Percentiles rank a stretch among this genome's conserved stretches.
These are phyloP conservation scores for Atta texana DNA, from an alignment of 1,140 invertebrate genomes.

Conservation along the genomic window DNA sequence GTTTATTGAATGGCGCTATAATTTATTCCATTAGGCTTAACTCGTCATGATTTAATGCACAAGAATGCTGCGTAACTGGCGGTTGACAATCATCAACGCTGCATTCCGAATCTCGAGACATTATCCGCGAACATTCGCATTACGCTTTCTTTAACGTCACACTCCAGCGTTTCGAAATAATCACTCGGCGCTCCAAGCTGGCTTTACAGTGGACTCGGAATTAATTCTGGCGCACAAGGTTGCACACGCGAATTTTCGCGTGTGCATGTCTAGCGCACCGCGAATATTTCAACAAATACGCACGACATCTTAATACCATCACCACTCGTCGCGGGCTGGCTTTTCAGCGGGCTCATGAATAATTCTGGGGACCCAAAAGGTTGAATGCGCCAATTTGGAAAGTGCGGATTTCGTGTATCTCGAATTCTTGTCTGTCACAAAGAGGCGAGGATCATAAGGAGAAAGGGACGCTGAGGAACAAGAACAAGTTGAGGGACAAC, in stretches of 20 bases:
- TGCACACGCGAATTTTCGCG: constrained; percentile 55
- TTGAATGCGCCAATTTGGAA: constrained; percentile 65
- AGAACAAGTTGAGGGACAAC: constrained; percentile 60
- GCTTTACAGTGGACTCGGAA: constrained; percentile 54
- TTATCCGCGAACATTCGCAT: constrained; percentile 47
- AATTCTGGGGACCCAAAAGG: constrained; percentile 58
- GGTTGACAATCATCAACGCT: constrained; percentile 26
- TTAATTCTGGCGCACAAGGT: constrained; percentile 62
- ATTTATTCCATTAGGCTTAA: background rate
- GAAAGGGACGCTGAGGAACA: constrained; percentile 58
- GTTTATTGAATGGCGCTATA: constrained; percentile 1
- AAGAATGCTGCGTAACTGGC: background rate
- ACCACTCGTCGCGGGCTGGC: constrained; percentile 57
- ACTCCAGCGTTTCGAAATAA: constrained; percentile 54
- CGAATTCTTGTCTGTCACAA: constrained; percentile 61
- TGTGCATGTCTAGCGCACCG: constrained; percentile 55
- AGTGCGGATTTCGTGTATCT: constrained; percentile 63
- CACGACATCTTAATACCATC: constrained; percentile 62
- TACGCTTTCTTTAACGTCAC: constrained; percentile 54
- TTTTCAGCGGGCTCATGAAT: constrained; percentile 61
- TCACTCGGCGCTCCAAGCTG: constrained; percentile 45
- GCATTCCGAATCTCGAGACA: constrained; percentile 38
- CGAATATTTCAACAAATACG: constrained; percentile 64
- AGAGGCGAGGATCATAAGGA: constrained; percentile 41
- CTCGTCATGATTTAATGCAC: background rate